Evolutionary conservation across 2,888 invertebrate genomes (phyloP), one percentile per base, ranked within the genome.

Genomic region (Kuschelorhynchus macadamiae): DNA sequence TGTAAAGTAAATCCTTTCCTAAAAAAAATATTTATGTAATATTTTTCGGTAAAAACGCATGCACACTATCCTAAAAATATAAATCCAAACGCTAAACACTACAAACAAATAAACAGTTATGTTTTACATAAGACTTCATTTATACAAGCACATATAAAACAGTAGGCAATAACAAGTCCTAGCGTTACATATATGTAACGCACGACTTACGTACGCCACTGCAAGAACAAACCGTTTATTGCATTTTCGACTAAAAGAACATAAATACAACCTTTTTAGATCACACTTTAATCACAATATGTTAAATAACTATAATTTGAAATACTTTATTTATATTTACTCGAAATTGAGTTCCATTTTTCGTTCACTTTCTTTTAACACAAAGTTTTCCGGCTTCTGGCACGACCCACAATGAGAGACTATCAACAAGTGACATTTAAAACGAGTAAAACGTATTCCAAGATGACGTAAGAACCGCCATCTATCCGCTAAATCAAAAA

Each of bases 151-250:
- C n/a, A n/a, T n/a, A n/a, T n/a, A n/a, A n/a, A 36, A 36, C 3
- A 36, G 11, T 36, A 36, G 36, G 36, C n/a, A 36, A 36, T 36
- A 11, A 36, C 3, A 36, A 36, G 3, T 3, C 36, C 36, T 12
- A 36, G 36, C 36, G 36, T 36, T 36, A 36, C 36, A 36, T 36
- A n/a, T n/a, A 36, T 36, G 36, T 36, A 36, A 36, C 36, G 36
- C 36, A 7, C 3, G 36, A 36, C 11, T 36, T 36, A 36, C 2
- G 36, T 11, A 4, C 36, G 36, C 36, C 12, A 3, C 36, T 36
- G 36, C 36, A 36, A 36, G 12, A 3, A 4, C 36, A 36, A n/a
- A 36, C 3, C 11, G 3, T 36, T n/a, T 11, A 36, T 36, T 36
- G 11, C 36, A 36, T 36, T 36, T 7, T 12, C 11, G 36, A 36